A percentile compares a stretch with the other conserved stretches of the same genome.
These are phyloP conservation scores for Drosophila gunungcola DNA, from an alignment of 1,140 invertebrate genomes.

Conservation along the genomic window DNA sequence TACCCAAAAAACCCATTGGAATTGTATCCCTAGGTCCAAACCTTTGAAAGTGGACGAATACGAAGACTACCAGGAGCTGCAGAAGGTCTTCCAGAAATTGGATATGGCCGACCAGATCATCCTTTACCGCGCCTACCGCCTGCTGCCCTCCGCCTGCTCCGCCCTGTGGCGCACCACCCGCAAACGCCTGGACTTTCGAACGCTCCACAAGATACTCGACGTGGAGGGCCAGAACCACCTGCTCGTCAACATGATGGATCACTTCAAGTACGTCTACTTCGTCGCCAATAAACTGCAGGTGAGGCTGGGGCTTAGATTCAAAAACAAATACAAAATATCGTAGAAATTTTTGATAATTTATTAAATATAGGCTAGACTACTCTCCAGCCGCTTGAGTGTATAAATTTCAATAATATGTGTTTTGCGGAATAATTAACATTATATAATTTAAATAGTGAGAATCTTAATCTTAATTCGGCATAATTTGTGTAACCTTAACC, in stretches of 20 bases:
- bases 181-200: constrained; percentile 2
- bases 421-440: too few relatives aligned
- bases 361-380: too few relatives aligned
- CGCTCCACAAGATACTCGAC: neutral
- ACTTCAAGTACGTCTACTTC: constrained; percentile 8
- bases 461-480: too few relatives aligned
- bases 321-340: too few relatives aligned
- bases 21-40: neutral
- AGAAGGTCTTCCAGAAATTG: constrained; percentile 1
- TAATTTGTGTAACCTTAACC: too few relatives aligned
- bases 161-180: neutral
- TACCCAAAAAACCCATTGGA: neutral
- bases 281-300: constrained; percentile 7
- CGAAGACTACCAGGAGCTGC: neutral
- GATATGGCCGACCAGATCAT: constrained; percentile 3
- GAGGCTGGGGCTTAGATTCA: too few relatives aligned
- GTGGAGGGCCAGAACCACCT: constrained; percentile 1
- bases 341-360: too few relatives aligned
- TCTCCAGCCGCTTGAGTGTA: too few relatives aligned
- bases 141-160: neutral
- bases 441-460: too few relatives aligned
- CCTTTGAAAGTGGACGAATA: neutral
- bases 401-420: too few relatives aligned
- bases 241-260: neutral
- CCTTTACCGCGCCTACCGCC: neutral